These are phyloP conservation scores for Lutraria lutraria DNA, from an alignment of 2,888 invertebrate genomes.

Conservation along the genomic window DNA sequence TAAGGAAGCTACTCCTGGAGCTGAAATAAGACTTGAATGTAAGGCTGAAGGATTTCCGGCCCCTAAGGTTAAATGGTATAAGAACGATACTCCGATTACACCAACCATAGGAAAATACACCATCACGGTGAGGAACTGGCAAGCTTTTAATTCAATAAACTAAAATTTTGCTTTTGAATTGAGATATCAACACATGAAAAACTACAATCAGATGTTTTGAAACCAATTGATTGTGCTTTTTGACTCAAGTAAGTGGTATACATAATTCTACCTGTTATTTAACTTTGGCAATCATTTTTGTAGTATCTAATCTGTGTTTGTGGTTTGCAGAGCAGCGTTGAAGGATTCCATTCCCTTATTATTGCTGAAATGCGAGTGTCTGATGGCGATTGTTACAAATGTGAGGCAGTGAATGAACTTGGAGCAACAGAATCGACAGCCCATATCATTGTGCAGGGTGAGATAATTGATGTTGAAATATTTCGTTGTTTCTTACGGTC, in stretches of 20 bases:
- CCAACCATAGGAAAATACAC: conserved; percentile 60
- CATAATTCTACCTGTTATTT: too few relatives aligned
- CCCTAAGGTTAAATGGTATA: conserved; percentile 67
- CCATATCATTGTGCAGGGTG: conserved; percentile 69
- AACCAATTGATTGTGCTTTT: too few relatives aligned
- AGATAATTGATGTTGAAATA: not conserved
- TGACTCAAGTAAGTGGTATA: too few relatives aligned
- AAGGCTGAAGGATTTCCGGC: conserved; percentile 59
- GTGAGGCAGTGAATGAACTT: conserved; percentile 67
- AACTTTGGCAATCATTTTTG: too few relatives aligned
- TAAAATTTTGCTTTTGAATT: not conserved
- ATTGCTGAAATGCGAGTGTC: conserved; percentile 57
- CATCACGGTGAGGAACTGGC: conserved; percentile 51
- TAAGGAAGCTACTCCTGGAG: conserved; percentile 49
- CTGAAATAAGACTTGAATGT: conserved; percentile 62
- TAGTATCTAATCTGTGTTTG: not conserved
- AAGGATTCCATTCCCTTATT: conserved; percentile 60
- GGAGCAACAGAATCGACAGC: conserved; percentile 65
- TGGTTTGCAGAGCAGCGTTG: conserved; percentile 56
- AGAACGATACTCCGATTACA: conserved; percentile 60
- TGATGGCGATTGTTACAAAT: conserved; percentile 68
- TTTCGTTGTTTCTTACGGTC: not conserved
- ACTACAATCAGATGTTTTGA: too few relatives aligned
- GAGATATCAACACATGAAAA: too few relatives aligned
- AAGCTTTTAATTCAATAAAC: not conserved